Evolutionary conservation across 2,888 invertebrate species (phyloP).

Genomic region (Xylota segnis): DNA sequence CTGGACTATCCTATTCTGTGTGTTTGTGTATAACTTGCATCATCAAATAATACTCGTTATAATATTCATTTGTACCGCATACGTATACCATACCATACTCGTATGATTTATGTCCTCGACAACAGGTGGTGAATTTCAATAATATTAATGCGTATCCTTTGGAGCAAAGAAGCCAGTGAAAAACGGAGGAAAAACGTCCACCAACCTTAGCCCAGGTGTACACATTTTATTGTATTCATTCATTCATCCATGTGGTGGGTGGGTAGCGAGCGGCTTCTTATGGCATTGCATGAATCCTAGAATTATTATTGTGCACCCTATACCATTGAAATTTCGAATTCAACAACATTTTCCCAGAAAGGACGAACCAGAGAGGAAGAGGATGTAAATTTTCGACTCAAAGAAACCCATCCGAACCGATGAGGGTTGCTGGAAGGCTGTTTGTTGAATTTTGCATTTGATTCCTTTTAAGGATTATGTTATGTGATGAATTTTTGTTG

Average conservation of each 20-base stretch:
- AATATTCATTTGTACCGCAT: conserved; percentile 65
- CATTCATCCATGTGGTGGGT: conserved; percentile 31
- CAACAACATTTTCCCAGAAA: conserved; percentile 47
- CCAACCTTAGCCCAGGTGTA: conserved; percentile 57
- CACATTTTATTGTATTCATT: conserved; percentile 65
- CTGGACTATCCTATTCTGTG: background rate
- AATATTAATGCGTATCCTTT: conserved; percentile 75
- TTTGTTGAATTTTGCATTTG: conserved; percentile 68
- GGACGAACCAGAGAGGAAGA: background rate
- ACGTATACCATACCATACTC: conserved; percentile 32
- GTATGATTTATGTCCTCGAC: conserved; percentile 74
- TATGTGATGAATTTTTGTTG: conserved; percentile 56
- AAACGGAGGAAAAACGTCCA: conserved; percentile 30
- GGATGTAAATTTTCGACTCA: conserved; percentile 44
- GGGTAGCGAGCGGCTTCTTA: background rate
- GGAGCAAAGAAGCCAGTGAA: conserved; percentile 2
- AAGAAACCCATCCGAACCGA: background rate
- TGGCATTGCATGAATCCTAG: conserved; percentile 65
- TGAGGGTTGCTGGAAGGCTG: conserved; percentile 19
- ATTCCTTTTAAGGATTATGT: conserved; percentile 66
- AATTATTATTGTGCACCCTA: conserved; percentile 70
- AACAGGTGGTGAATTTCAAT: conserved; percentile 77
- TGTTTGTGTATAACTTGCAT: conserved; percentile 37
- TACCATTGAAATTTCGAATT: conserved; percentile 69
- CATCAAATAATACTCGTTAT: conserved; percentile 62